These are phyloP conservation scores for Spilosoma lubricipeda DNA, from an alignment of 2,888 invertebrate genomes.

Conservation along the genomic window DNA sequence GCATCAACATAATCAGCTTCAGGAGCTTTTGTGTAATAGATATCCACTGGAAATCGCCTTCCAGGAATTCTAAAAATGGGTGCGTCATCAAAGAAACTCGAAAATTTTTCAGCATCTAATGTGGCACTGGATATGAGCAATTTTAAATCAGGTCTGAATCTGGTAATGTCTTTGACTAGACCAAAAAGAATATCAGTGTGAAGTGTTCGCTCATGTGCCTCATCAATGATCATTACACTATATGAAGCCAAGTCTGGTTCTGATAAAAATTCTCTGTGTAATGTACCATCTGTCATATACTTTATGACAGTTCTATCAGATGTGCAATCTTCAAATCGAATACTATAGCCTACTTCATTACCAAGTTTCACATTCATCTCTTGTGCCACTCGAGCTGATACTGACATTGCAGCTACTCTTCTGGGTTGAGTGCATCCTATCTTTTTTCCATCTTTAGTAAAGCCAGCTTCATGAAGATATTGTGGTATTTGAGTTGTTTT, in stretches of 20 bases:
- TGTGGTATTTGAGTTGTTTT: conserved; percentile 99
- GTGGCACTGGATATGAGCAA: conserved; percentile 99
- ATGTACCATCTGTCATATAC: conserved; percentile 99
- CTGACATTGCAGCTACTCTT: conserved; percentile 99
- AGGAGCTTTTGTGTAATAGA: conserved; percentile 99
- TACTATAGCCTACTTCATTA: conserved; percentile 95
- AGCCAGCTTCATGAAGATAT: conserved; percentile 97
- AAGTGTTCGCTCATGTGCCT: conserved; percentile 99
- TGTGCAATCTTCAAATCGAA: conserved; percentile 99
- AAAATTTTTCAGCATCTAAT: conserved; percentile 98
- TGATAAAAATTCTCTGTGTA: conserved; percentile 98
- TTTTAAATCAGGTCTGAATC: conserved; percentile 97
- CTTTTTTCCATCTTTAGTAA: conserved; percentile 92
- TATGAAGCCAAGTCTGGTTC: conserved; percentile 98
- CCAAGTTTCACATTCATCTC: conserved; percentile 99
- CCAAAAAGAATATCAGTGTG: conserved; percentile 99
- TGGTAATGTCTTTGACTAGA: conserved; percentile 97
- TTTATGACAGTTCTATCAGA: conserved; percentile 98
- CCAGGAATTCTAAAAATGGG: conserved; percentile 99
- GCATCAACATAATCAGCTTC: conserved; percentile 99
- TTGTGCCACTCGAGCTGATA: conserved; percentile 98
- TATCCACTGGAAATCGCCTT: conserved; percentile 98
- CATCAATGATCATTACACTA: conserved; percentile 99
- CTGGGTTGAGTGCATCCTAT: conserved; percentile 99
- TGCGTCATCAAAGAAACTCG: conserved; percentile 99